Evolutionary conservation across 2,888 invertebrate species (phyloP).

Genomic region (Nymphalis polychloros): DNA sequence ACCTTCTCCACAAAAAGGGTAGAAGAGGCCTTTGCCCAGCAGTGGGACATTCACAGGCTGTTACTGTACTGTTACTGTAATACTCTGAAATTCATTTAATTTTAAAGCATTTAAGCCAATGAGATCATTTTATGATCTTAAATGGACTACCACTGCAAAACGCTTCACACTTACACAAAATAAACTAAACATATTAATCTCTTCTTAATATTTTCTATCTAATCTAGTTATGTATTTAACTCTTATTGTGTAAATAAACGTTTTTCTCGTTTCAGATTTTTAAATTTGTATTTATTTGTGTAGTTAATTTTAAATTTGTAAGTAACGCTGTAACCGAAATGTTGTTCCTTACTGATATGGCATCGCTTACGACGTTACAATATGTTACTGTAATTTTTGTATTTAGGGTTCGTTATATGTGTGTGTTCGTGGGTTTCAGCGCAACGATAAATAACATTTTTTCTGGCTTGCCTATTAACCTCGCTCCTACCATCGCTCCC

Average conservation of each 20-base stretch:
- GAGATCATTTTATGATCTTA: no score
- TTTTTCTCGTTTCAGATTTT: conserved; percentile 78
- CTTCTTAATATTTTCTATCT: conserved; percentile 81
- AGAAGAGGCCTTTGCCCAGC: no score
- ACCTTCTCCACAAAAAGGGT: no score
- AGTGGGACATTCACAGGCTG: no score
- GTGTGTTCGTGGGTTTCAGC: conserved; percentile 79
- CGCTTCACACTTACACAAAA: conserved; percentile 15
- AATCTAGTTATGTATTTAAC: conserved; percentile 76
- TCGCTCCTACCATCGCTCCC: conserved; percentile 60
- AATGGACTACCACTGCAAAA: background rate
- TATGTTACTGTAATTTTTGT: conserved; percentile 69
- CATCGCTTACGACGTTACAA: conserved; percentile 57
- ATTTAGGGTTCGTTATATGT: conserved; percentile 77
- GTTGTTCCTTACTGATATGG: background rate
- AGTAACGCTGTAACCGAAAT: conserved; percentile 61
- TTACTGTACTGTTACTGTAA: no score
- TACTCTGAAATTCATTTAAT: no score
- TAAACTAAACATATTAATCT: conserved; percentile 62
- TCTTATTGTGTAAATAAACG: conserved; percentile 79
- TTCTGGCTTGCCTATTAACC: conserved; percentile 80
- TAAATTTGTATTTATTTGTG: conserved; percentile 76
- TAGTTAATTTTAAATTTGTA: conserved; percentile 74
- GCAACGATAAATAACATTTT: conserved; percentile 76
- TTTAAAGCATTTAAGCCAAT: no score